Evolutionary conservation across 2,113 vertebrate genomes (phyloP), one percentile per base, ranked within the genome.

Genomic region (Paralichthys olivaceus): DNA sequence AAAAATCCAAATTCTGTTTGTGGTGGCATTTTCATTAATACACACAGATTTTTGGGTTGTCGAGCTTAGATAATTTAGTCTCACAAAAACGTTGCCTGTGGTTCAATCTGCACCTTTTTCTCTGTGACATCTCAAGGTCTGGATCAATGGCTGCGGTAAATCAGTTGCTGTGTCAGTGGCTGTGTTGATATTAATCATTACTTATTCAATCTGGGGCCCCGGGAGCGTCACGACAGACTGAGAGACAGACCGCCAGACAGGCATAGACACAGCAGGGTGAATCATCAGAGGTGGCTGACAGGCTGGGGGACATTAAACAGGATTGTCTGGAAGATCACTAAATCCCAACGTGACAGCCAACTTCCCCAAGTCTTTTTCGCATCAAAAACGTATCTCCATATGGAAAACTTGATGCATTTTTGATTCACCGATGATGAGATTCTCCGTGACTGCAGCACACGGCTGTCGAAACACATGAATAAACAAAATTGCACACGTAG

Each of bases 181-280:
- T 79, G 67, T 90, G 89, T 89, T 89, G 90, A 92, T 93, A 90
- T 93, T 87, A 91, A 92, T 92, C 89, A 93, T 89, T 87, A 90
- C 89, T 89, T 92, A 91, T 92, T 93, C 89, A 91, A 91, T 87
- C 88, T 78, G 65, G 70, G 74, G 75, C 83, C 72, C 59, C 62
- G 17, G 79, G 77, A 87, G 70, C 71, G 62, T 54, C 73, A 40
- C 57, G 68, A 79, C 67, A 67, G 73, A 80, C 66, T 51, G 78
- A 79, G 57, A 77, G 60, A 26, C 69, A 57, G 71, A 63, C 62
- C 72, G 58, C 19, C 53, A 72, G 17, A 32, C 76, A 76, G 53
- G 51, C 73, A 53, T 4, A 53, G 84, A 47, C 8, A 37, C 68
- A 90, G 65, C 71, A 72, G 74, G 66, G 84, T 90, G 88, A 92